phyloP scores from a whole-genome alignment of 2,113 vertebrate genomes.

The Leucosticte australis region DNA sequence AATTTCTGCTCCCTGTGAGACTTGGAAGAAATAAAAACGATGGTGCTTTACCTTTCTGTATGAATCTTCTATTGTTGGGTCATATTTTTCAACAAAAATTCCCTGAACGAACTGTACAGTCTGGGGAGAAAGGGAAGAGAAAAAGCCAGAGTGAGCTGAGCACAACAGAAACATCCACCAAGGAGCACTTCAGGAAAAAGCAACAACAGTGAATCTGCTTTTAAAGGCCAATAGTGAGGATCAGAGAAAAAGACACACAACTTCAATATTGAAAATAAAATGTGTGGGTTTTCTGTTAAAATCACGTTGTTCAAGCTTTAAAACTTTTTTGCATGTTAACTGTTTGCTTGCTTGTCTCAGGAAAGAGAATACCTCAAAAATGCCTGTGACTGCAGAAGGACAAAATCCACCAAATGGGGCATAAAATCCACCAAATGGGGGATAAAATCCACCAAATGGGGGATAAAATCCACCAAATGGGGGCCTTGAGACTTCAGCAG shows the following conservation, averaged over 20 bases:
- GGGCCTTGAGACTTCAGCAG: background rate
- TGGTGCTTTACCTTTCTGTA: conserved; percentile 94
- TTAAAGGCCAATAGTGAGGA: background rate
- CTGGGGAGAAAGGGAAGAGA: conserved; percentile 65
- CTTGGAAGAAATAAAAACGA: background rate
- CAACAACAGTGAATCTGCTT: background rate
- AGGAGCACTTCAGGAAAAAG: background rate
- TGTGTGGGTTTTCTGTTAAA: background rate
- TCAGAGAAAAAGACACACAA: background rate
- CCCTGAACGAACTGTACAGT: conserved; percentile 99
- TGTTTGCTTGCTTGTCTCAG: background rate
- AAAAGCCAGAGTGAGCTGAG: background rate
- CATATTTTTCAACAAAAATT: conserved; percentile 99
- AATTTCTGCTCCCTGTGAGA: background rate
- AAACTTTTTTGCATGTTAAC: background rate
- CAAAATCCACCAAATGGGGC: background rate
- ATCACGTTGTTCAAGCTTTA: background rate
- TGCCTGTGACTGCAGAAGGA: background rate
- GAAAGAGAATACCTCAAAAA: background rate
- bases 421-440: background rate
- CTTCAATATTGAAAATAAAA: background rate
- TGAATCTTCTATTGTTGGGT: conserved; percentile 99
- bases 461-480: background rate
- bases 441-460: background rate
- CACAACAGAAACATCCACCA: background rate